Conservation (phyloP, 2,113 vertebrate genomes). For the Recurvirostra avosetta region DNA sequence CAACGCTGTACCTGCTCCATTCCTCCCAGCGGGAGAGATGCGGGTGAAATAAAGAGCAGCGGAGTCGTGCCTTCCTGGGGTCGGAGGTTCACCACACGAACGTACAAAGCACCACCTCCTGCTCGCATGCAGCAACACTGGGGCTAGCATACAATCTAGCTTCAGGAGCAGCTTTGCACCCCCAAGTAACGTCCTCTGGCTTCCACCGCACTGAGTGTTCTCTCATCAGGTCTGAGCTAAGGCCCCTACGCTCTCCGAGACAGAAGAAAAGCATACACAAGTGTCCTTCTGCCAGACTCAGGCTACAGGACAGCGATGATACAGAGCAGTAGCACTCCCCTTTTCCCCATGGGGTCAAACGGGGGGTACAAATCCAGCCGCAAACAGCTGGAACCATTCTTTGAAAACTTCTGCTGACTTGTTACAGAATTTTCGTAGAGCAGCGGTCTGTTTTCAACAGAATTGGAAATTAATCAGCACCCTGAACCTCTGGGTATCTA, state of each 20-base stretch:
- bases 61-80: background rate
- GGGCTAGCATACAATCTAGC: background rate
- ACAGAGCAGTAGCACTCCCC: background rate
- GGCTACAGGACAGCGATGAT: background rate
- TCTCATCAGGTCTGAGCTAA: background rate
- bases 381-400: background rate
- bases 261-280: background rate
- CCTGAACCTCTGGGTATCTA: background rate
- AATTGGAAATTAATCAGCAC: background rate
- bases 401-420: background rate
- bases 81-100: background rate
- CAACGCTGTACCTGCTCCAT: accelerated
- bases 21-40: background rate
- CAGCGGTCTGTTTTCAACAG: background rate
- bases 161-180: background rate
- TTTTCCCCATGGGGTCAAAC: background rate
- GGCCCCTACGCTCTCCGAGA: background rate
- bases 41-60: background rate
- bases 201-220: background rate
- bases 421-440: background rate
- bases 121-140: background rate
- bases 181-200: background rate
- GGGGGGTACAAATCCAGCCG: background rate
- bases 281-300: background rate
- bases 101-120: background rate